These are phyloP conservation scores for Halichondria panicea DNA, from an alignment of 37 sponge, comb jelly and placozoan genomes.

Conservation along the genomic window DNA sequence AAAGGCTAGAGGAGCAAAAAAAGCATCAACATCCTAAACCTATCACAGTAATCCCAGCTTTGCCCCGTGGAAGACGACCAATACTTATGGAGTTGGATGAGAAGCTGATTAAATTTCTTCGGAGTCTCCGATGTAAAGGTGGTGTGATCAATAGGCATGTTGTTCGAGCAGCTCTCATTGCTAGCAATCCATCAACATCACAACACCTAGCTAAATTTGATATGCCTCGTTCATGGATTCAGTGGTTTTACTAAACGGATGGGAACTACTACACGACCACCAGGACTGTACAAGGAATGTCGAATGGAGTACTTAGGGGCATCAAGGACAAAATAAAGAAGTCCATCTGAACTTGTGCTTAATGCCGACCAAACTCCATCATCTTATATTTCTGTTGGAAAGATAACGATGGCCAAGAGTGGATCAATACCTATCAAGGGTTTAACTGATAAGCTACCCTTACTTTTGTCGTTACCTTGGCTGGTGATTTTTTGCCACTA, in stretches of 20 bases:
- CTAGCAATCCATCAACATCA: conserved; percentile 17
- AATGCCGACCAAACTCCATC: conserved; percentile 54
- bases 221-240: conserved; percentile 49
- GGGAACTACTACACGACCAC: conserved; percentile 39
- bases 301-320: conserved; percentile 2
- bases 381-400: conserved; percentile 47
- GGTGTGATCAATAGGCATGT: conserved; percentile 51
- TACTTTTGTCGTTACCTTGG: conserved; percentile 39
- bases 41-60: conserved; percentile 2
- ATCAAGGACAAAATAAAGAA: conserved; percentile 24
- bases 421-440: conserved; percentile 47
- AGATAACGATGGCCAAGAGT: conserved; percentile 36
- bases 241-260: conserved; percentile 27
- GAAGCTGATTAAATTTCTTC: conserved; percentile 40
- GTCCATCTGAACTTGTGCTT: conserved; percentile 42
- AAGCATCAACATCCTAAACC: conserved; percentile 44
- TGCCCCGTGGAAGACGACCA: conserved; percentile 29
- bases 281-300: conserved; percentile 41
- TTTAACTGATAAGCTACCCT: conserved; percentile 44
- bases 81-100: conserved; percentile 41
- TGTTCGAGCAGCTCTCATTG: conserved; percentile 57
- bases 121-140: conserved; percentile 25
- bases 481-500: conserved; percentile 46
- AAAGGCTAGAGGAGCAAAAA: conserved; percentile 13
- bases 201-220: conserved; percentile 9